Percentiles rank a stretch among this genome's conserved stretches.
Evolutionary conservation across 2,113 vertebrate genomes (phyloP).

Genomic region (Riparia riparia): DNA sequence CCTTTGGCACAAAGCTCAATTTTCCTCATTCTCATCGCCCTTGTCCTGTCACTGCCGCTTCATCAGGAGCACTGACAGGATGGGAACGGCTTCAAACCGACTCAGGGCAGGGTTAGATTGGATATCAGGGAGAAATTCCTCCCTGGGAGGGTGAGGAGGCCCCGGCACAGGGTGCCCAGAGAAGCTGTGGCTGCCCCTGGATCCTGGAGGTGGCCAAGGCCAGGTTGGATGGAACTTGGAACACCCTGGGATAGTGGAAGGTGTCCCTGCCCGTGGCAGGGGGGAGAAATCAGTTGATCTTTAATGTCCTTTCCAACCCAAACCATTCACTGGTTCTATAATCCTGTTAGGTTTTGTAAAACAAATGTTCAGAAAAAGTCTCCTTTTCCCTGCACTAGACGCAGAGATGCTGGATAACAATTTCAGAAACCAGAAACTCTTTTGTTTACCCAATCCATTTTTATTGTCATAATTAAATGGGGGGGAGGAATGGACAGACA

Average conservation of each 20-base stretch:
- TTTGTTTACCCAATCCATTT: constrained; percentile 69
- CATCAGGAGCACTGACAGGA: background rate
- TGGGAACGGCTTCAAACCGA: background rate
- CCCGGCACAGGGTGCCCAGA: background rate
- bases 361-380: background rate
- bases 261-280: background rate
- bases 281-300: background rate
- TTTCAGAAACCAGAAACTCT: background rate
- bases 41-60: background rate
- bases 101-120: background rate
- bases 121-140: background rate
- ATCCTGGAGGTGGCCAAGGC: background rate
- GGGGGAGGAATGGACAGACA: constrained; percentile 59
- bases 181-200: background rate
- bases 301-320: background rate
- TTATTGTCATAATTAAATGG: constrained; percentile 73
- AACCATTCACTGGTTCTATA: background rate
- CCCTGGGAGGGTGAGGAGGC: accelerated
- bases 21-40: background rate
- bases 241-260: accelerated
- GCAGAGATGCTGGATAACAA: background rate
- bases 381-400: background rate
- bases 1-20: background rate
- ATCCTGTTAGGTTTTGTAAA: background rate
- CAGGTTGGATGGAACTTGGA: background rate